These are phyloP conservation scores for Oreochromis aureus DNA, from an alignment of 2,113 vertebrate genomes.

Conservation along the genomic window DNA sequence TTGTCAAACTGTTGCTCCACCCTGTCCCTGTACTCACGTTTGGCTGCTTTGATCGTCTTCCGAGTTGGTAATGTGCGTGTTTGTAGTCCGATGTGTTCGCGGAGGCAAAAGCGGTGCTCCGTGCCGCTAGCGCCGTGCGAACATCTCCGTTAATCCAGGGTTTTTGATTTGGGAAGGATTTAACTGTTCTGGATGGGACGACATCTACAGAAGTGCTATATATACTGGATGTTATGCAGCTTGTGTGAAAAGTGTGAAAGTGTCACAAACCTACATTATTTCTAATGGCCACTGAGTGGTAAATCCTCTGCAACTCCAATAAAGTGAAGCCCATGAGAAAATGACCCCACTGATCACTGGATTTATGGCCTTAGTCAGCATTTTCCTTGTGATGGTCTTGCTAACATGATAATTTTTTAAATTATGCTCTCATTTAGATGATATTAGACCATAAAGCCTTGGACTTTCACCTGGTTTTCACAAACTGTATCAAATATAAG, in stretches of 20 bases:
- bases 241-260: neutral
- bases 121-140: no score
- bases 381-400: neutral
- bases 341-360: neutral
- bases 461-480: neutral
- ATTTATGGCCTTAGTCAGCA: neutral
- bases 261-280: neutral
- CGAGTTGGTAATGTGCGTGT: no score
- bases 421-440: accelerated
- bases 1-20: no score
- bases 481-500: neutral
- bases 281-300: neutral
- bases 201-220: neutral
- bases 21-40: no score
- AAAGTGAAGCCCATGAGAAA: neutral
- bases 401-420: neutral
- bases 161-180: no score
- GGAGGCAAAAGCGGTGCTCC: no score
- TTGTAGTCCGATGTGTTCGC: no score
- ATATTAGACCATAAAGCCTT: neutral
- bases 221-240: neutral
- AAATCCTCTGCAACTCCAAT: neutral
- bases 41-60: no score
- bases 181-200: no score
- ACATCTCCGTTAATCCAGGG: no score